Base-by-base conservation (phyloP, 1,140 invertebrate genomes). In the Zaprionus lachaisei region DNA sequence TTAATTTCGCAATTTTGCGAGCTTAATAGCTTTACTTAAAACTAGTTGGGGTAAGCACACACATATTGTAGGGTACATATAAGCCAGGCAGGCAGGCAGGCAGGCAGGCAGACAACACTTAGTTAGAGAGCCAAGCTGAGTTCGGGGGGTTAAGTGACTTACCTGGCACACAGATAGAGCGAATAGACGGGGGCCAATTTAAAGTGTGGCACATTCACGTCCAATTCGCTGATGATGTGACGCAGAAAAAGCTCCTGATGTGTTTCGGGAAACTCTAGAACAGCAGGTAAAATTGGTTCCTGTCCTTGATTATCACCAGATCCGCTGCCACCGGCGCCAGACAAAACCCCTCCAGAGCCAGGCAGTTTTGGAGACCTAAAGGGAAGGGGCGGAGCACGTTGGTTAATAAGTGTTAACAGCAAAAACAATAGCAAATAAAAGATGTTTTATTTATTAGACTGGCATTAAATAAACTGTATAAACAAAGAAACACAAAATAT, bases 131-230 rank as follows among this genome's bases (percentile, higher is more conserved):
- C 17, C 28, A 68, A 24, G 31, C 41, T 17, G 34, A 65, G 20
- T 34, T 34, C 41, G n/a, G 41, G n/a, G 15, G 9, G 6, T 44
- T 15, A n/a, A 7, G 22, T 28, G 63, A 92, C 79, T 62, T 83
- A 95, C 94, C 94, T 95, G 47, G 97, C 97, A 76, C 97, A 98
- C 89, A 99, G 94, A 93, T 99, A 99, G 3, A 99, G 94, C 0
- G 98, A 97, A 93, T 99, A 99, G 5, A 98, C 98, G 1, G 98
- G 98, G 1, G 98, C 97, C 49, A 99, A 94, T 93, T 97, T 97
- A 93, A 97, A 97, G 65, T 96, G 96, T 20, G 96, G 96, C 56
- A 95, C 95, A 80, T 96, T 96, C 24, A 97, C 97, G 93, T 98
- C 98, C 54, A 98, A 95, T 77, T 98, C 96, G 12, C 96, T 96